phyloP scores from a whole-genome alignment of 2,888 invertebrate species.

The Tortricodes alternella region DNA sequence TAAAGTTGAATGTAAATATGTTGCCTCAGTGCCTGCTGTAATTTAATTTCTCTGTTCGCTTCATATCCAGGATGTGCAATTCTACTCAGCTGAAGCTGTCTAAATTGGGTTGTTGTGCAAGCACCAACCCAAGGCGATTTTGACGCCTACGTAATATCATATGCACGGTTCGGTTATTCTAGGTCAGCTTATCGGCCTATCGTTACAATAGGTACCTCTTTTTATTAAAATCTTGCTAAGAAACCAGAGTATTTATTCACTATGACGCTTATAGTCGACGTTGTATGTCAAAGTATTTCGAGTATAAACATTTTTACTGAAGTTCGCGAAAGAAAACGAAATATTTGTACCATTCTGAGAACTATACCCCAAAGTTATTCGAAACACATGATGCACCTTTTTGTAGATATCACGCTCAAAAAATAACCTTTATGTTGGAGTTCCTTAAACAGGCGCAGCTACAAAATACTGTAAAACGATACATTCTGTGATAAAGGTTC shows the following conservation, averaged over 20 bases:
- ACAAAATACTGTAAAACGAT: constrained; percentile 71
- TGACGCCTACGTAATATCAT: constrained; percentile 36
- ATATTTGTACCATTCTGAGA: too few relatives aligned
- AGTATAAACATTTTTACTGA: too few relatives aligned
- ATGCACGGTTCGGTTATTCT: constrained; percentile 16
- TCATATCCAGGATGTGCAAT: constrained; percentile 63
- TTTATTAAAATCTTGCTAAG: too few relatives aligned
- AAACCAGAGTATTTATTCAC: too few relatives aligned
- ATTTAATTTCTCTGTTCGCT: constrained; percentile 63
- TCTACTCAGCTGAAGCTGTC: constrained; percentile 60
- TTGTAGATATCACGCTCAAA: constrained; percentile 2
- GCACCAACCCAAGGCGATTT: constrained; percentile 59
- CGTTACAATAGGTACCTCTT: constrained; percentile 6
- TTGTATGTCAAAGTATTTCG: too few relatives aligned
- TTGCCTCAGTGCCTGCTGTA: constrained; percentile 53
- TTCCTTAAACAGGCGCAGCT: constrained; percentile 59
- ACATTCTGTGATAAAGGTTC: constrained; percentile 80
- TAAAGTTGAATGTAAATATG: constrained; percentile 58
- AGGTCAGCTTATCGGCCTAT: constrained; percentile 12
- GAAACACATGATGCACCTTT: not conserved
- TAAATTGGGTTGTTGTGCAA: constrained; percentile 63
- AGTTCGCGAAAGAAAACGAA: too few relatives aligned
- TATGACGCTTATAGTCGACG: too few relatives aligned
- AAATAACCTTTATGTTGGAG: constrained; percentile 22
- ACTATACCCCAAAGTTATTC: not conserved